Evolutionary conservation across 2,888 invertebrate species (phyloP).

Genomic region (Tenthredo distinguenda): DNA sequence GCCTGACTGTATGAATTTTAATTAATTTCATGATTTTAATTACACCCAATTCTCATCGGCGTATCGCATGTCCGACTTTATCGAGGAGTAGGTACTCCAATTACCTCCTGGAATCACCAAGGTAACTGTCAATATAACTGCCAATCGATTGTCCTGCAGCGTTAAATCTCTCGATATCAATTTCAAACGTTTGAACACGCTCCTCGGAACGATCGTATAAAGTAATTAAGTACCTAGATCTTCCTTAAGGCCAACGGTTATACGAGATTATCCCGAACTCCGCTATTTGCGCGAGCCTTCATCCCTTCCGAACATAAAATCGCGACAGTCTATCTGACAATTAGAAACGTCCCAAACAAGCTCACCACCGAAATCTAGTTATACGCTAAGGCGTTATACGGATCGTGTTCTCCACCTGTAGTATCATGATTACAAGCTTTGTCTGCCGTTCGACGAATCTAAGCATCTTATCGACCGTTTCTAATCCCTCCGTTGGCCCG

Average conservation of each 20-base stretch:
- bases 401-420: constrained; percentile 47
- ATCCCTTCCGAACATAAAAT: constrained; percentile 25
- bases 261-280: background rate
- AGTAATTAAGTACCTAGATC: constrained; percentile 19
- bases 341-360: constrained; percentile 43
- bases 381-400: constrained; percentile 32
- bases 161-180: background rate
- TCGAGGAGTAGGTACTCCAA: background rate
- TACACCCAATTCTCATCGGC: background rate
- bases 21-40: constrained; percentile 37
- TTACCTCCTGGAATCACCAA: constrained; percentile 7
- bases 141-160: background rate
- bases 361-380: constrained; percentile 38
- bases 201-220: background rate
- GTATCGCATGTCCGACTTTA: constrained; percentile 5
- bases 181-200: background rate
- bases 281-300: background rate
- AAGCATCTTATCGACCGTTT: constrained; percentile 48
- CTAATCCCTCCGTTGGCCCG: constrained; percentile 40
- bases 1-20: constrained; percentile 14
- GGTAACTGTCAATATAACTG: constrained; percentile 13
- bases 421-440: constrained; percentile 50
- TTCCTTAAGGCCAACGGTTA: background rate
- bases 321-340: constrained; percentile 5
- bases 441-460: constrained; percentile 13